Evolutionary conservation across 2,888 invertebrate genomes (phyloP), one percentile per base, ranked within the genome.

Genomic region (Nomada goodeniana): DNA sequence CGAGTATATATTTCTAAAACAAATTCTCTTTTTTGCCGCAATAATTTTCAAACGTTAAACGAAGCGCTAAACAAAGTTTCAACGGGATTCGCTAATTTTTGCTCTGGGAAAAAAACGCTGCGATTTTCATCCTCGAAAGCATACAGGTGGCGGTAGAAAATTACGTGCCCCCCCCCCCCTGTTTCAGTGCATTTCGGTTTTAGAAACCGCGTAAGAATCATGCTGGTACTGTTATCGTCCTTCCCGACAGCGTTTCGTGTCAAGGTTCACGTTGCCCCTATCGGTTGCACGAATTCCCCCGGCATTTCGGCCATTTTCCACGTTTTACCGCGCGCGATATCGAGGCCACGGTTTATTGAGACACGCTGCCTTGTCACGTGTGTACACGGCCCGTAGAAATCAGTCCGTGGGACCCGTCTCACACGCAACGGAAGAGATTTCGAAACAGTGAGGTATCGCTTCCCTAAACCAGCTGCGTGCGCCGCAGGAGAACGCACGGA

Each of bases 321-420:
- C 80, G 83, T 71, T 89, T 87, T 89, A 85, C 78, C 82, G 53
- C 71, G 53, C 61, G 72, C 59, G 81, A 83, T 84, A 90, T 90
- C 84, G 85, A 88, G 91, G 90, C 72, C 90, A 91, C 50, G 29
- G n/a, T 78, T 84, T 86, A 84, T 80, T 86, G 60, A 80, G 69
- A 44, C 74, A 75, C 71, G 52, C n/a, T 44, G 36, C 15, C 47
- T 50, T 52, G 74, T 74, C 82, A 57, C 70, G 79, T 85, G 70
- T 80, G 76, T 36, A 52, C 60, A 77, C 70, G 76, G 76, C 7
- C 47, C 61, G 64, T 83, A 88, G 89, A 88, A 89, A 89, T 83
- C 79, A 65, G 89, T 89, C 86, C 89, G 89, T 89, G 89, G 84
- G 89, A 89, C 80, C 36, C 76, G 59, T 89, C 84, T 63, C 88